Percentiles rank a stretch among this genome's conserved stretches.
These are phyloP conservation scores for Drosophila barbarae DNA, from an alignment of 2,888 invertebrate species.

Conservation along the genomic window DNA sequence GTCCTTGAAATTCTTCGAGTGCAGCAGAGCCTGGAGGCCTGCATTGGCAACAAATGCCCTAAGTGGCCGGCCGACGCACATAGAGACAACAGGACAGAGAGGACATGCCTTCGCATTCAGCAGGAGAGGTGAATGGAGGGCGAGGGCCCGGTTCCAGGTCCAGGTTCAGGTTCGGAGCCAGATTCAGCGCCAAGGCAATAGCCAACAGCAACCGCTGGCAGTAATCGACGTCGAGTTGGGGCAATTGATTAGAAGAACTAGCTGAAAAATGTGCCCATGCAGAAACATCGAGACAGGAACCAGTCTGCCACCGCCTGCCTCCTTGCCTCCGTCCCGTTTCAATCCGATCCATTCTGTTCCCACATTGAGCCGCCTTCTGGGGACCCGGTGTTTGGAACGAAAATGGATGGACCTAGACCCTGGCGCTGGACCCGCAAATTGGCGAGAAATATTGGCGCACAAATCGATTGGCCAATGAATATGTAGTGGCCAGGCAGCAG, in stretches of 20 bases:
- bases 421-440: slow-evolving; percentile 45
- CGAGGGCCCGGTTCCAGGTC: slow-evolving; percentile 1
- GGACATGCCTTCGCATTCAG: slow-evolving; percentile 28
- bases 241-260: slow-evolving; percentile 62
- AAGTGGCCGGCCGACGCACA: slow-evolving; percentile 36
- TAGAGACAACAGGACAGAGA: slow-evolving; percentile 36
- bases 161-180: slow-evolving; percentile 12
- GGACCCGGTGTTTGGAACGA: slow-evolving; percentile 5
- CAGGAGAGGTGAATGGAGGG: neutral
- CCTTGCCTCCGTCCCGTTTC: neutral
- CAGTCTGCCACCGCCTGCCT: slow-evolving; percentile 15
- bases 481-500: slow-evolving; percentile 48
- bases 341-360: slow-evolving; percentile 1
- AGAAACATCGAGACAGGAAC: slow-evolving; percentile 21
- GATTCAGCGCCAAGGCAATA: slow-evolving; percentile 12
- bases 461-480: slow-evolving; percentile 74
- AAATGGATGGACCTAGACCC: slow-evolving; percentile 37
- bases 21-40: slow-evolving; percentile 24
- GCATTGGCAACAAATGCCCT: slow-evolving; percentile 49
- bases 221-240: slow-evolving; percentile 53
- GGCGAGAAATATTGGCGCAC: slow-evolving; percentile 63
- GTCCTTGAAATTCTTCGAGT: slow-evolving; percentile 13
- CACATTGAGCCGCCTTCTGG: slow-evolving; percentile 8
- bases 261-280: slow-evolving; percentile 44
- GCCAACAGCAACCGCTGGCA: slow-evolving; percentile 49